Percentiles rank a stretch among this genome's conserved stretches.
Conservation (phyloP, 2,113 vertebrate genomes). For the Scophthalmus maximus region DNA sequence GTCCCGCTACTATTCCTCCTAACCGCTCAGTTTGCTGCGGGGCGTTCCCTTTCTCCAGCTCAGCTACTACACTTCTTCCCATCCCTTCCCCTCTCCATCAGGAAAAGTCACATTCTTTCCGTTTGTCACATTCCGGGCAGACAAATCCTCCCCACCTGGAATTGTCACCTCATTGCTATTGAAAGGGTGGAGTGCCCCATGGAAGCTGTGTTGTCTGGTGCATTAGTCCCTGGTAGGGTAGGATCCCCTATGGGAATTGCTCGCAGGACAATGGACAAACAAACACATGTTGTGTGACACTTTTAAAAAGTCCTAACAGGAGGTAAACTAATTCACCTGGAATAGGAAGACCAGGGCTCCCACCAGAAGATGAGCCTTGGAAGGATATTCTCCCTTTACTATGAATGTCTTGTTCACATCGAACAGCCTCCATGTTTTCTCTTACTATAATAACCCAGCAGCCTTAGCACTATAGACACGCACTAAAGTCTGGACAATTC, state of each 20-base stretch:
- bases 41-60: conserved; percentile 35
- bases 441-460: too few relatives aligned
- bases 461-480: too few relatives aligned
- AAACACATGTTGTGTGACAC: neutral
- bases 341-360: too few relatives aligned
- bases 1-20: conserved; percentile 60
- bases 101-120: conserved; percentile 1
- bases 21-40: conserved; percentile 49
- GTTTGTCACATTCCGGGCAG: conserved; percentile 18
- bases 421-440: neutral
- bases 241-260: neutral
- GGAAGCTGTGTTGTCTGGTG: neutral
- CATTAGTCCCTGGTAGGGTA: conserved; percentile 11
- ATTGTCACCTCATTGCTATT: conserved; percentile 32
- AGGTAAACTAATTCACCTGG: too few relatives aligned
- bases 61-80: conserved; percentile 13
- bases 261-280: neutral
- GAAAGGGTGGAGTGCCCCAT: conserved; percentile 22
- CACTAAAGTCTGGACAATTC: too few relatives aligned
- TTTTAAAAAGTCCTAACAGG: neutral
- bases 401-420: neutral
- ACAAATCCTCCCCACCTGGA: neutral
- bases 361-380: neutral
- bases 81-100: neutral
- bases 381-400: neutral